Evolutionary conservation across 1,140 invertebrate species (phyloP), one percentile per base, ranked within the genome.

Genomic region (Lamellibrachia luymesi): DNA sequence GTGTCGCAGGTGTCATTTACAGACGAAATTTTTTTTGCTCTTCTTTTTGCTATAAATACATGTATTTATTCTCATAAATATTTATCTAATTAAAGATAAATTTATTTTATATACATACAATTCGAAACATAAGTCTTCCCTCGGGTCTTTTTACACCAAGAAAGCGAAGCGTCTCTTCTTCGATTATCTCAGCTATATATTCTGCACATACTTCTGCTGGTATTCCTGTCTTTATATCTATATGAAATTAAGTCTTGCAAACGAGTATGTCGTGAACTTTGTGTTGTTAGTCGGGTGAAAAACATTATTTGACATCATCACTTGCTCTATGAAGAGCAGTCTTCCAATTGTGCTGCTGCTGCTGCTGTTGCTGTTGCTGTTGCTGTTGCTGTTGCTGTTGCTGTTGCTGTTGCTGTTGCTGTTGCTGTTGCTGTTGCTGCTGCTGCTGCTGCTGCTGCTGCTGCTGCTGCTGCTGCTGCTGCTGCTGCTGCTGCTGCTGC

Each of bases 301-400:
- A 38, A 38, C 38, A 38, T 38, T 38, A 38, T 38, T 38, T 38
- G 38, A 38, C 38, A 38, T 38, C 0, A 38, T 38, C 38, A 38
- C 38, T 93, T 90, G 90, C 64, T 93, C 1, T 93, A 50, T 92
- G n/a, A 25, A 17, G 25, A 10, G 2, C 51, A 38, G 38, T 38
- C 38, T 38, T 38, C 38, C 38, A 38, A 38, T 38, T 51, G 10
- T 93, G 17, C 49, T 93, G 90, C 92, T 56, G 64, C 91, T 64
- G 38, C 92, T 89, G 92, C 25, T 93, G 17, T 89, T 51, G 51
- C 93, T 93, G 52, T 91, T 10, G 52, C 91, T 92, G 25, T 7
- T 25, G 50, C 92, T 27, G 1, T 8, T 50, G 50, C 17, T 50
- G 25, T 5, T 22, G 10, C 50, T 93, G 50, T 0, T 52, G n/a